Base-by-base conservation (phyloP, 2,797 vertebrate genomes). In the Fratercula arctica region DNA sequence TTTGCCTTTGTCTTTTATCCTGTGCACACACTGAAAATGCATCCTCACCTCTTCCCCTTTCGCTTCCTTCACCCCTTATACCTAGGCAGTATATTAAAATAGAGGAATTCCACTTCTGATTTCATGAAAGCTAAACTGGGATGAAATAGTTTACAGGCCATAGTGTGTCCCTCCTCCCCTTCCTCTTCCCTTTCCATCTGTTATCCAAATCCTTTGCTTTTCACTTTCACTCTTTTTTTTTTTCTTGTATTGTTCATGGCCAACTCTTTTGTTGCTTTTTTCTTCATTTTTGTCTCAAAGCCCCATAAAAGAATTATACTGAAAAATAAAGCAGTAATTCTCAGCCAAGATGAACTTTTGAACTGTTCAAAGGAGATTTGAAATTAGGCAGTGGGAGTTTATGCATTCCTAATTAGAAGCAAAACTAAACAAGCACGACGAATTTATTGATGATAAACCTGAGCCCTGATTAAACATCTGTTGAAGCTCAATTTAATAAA, bases 381-480 rank as follows among this genome's bases (percentile, higher is more conserved):
- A 84, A 89, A 78, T 90, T 16, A 85, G 61, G 57, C 3, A 2
- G 35, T 41, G 15, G 33, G 21, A 41, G 25, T 77, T 88, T 78
- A 24, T 69, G 68, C 57, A 63, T 93, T 29, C 37, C 54, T 86
- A 86, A 88, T 81, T 68, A 68, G 90, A 91, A 84, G 46, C 41
- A 81, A 93, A 86, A 31, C 46, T 84, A 79, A 90, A 35, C 0
- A 1, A 87, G 39, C 64, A 25, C 89, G 87, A 66, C 45, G 67
- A 54, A 87, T 92, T 53, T 85, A 85, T 92, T 89, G 67, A 87
- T 77, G 28, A 72, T 86, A 87, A 90, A 77, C 64, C 67, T 83
- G 68, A 92, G 63, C 56, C 46, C 53, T 87, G 63, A 79, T 83
- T 90, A 64, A 93, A 74, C 72, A 77, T 89, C 75, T 92, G 60